A percentile compares a stretch with the other conserved stretches of the same genome.
phyloP scores from a whole-genome alignment of 2,797 vertebrate species.

The Crocodylus rhombifer region DNA sequence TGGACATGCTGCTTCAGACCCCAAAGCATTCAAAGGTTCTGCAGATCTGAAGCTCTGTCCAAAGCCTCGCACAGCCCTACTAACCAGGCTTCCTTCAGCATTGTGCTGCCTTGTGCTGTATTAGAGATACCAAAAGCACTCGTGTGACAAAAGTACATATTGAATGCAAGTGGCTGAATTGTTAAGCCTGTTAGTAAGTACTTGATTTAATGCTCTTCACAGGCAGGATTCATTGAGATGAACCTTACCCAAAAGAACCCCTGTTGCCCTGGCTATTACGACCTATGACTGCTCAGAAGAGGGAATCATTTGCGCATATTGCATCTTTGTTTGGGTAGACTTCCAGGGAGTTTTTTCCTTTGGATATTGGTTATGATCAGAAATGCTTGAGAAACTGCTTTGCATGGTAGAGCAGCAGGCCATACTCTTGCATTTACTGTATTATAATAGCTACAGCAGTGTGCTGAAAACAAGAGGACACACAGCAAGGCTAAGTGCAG shows the following conservation, averaged over 20 bases:
- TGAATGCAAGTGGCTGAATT: too few species aligned
- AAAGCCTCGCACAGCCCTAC: too few species aligned
- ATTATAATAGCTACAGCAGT: neutral
- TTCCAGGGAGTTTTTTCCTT: neutral
- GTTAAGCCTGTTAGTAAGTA: too few species aligned
- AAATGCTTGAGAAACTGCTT: fast-evolving
- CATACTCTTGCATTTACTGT: neutral
- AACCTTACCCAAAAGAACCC: neutral
- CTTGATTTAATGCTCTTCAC: neutral
- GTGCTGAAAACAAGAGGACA: neutral
- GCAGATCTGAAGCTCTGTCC: too few species aligned
- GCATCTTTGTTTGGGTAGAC: neutral
- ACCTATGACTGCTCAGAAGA: neutral
- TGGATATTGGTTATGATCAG: neutral
- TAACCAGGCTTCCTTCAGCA: too few species aligned
- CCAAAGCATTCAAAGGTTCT: too few species aligned
- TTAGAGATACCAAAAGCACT: too few species aligned
- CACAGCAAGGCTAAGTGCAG: too few species aligned
- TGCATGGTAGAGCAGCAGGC: neutral
- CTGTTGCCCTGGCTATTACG: neutral
- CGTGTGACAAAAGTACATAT: too few species aligned
- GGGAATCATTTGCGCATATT: neutral
- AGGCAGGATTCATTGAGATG: neutral
- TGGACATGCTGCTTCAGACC: too few species aligned
- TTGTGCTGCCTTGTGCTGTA: too few species aligned